Percentiles rank a stretch among this genome's conserved stretches.
These are phyloP conservation scores for Halesus radiatus DNA, from an alignment of 1,140 invertebrate genomes.

Conservation along the genomic window DNA sequence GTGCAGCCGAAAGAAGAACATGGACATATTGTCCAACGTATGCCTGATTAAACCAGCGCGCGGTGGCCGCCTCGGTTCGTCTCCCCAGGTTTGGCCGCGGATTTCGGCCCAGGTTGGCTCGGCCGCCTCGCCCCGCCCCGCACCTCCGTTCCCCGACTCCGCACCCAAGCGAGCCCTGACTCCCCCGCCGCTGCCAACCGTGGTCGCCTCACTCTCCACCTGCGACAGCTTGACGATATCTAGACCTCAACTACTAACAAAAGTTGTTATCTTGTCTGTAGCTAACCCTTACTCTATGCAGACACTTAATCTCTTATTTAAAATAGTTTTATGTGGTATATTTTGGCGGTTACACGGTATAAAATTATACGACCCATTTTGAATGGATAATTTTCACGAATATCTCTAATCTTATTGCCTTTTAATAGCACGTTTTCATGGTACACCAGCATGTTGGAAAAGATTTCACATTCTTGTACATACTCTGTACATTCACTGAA, in stretches of 20 bases:
- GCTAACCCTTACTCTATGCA: too few species aligned
- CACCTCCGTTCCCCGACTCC: background rate
- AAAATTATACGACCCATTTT: too few species aligned
- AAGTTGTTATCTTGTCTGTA: background rate
- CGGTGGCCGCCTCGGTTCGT: background rate
- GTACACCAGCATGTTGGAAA: background rate
- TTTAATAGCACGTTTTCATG: background rate
- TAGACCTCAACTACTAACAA: background rate
- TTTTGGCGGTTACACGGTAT: too few species aligned
- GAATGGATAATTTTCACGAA: background rate
- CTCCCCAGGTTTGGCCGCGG: background rate
- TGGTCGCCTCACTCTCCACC: slow-evolving; percentile 17
- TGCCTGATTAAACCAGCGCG: background rate
- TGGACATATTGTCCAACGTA: slow-evolving; percentile 76
- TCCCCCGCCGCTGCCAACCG: slow-evolving; percentile 4
- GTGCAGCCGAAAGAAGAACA: slow-evolving; percentile 95
- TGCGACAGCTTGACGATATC: slow-evolving; percentile 50
- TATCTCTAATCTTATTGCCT: background rate
- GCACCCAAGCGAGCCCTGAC: too few species aligned
- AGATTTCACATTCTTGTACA: too few species aligned
- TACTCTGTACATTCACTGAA: too few species aligned
- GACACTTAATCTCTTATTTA: too few species aligned
- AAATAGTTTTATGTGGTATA: too few species aligned
- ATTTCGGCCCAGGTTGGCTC: background rate
- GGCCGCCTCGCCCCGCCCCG: background rate